Evolutionary conservation across 2,113 vertebrate genomes (phyloP), one percentile per base, ranked within the genome.

Genomic region (Climacteris rufus): DNA sequence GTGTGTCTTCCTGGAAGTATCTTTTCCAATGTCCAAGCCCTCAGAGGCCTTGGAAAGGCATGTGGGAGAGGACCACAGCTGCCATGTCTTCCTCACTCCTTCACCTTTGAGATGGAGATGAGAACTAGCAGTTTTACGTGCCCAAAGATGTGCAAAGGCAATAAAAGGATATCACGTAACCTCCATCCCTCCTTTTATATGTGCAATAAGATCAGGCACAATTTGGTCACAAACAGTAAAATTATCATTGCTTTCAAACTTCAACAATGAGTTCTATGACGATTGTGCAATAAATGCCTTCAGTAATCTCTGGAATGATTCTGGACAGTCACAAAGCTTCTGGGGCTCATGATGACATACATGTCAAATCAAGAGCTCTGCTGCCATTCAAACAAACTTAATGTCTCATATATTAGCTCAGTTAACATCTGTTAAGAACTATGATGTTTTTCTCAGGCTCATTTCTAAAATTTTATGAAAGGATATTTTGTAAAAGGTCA

Each of bases 121-220:
- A 40, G 14, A 92, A 52, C 6, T 54, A 80, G 37, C 13, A 56
- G 35, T 27, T 31, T 44, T 23, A 25, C 18, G 33, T 5, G 10
- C 2, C 22, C 4, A 4, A 83, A 70, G 31, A 37, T 4, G 63
- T 0, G 5, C 50, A 66, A 81, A 83, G 22, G 10, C 13, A 83
- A 49, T 79, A 33, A 68, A 52, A 70, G 2, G 6, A 37, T 23
- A 37, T 8, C 0, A 0, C 11, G 2, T 21, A 40, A n/a, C 20
- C 44, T 44, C 24, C 24, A 52, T 6, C 1, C 10, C 18, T 88
- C 22, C 17, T 74, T 74, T 83, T 16, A 13, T 11, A 47, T 21
- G 20, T 66, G 13, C 15, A 71, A 8, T 49, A 60, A 1, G 0
- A 69, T 44, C 28, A 57, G 25, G 50, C 18, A 75, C 35, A 53